A percentile compares a stretch with the other conserved stretches of the same genome.
These are phyloP conservation scores for Prunella himalayana DNA, from an alignment of 2,113 vertebrate genomes.

Conservation along the genomic window DNA sequence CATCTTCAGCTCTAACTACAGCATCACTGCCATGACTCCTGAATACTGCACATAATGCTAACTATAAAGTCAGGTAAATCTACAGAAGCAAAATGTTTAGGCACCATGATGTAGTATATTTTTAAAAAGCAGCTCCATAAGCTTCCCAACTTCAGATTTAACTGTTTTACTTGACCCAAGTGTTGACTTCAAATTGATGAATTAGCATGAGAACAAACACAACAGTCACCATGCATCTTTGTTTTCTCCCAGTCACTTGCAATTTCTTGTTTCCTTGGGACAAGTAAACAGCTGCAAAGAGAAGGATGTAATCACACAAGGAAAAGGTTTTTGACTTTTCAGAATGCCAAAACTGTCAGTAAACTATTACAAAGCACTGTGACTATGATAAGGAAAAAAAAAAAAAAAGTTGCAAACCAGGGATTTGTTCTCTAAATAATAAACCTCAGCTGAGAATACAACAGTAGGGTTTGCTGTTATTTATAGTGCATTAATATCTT, in stretches of 20 bases:
- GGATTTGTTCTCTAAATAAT: not conserved
- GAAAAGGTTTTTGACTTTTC: not conserved
- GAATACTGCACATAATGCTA: not conserved
- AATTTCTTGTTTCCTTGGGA: not conserved
- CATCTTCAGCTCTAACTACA: not conserved
- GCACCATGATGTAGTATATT: not conserved
- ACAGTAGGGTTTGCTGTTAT: not conserved
- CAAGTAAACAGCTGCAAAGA: not conserved
- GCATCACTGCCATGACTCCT: not conserved
- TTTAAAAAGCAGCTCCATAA: not conserved
- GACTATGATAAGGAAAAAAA: not conserved
- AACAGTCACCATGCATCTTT: not conserved
- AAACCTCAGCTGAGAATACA: not conserved
- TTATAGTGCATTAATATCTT: not conserved
- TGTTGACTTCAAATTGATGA: not conserved
- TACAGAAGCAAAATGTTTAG: not conserved
- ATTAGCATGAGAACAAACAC: not conserved
- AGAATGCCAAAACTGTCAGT: not conserved
- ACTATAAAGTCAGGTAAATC: not conserved
- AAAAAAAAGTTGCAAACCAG: not conserved
- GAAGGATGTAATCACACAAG: not conserved
- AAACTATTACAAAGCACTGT: not conserved
- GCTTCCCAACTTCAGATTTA: not conserved
- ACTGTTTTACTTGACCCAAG: not conserved
- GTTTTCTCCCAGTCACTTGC: not conserved